Evolutionary conservation across 1,140 invertebrate genomes (phyloP).

Genomic region (Chionoecetes opilio): DNA sequence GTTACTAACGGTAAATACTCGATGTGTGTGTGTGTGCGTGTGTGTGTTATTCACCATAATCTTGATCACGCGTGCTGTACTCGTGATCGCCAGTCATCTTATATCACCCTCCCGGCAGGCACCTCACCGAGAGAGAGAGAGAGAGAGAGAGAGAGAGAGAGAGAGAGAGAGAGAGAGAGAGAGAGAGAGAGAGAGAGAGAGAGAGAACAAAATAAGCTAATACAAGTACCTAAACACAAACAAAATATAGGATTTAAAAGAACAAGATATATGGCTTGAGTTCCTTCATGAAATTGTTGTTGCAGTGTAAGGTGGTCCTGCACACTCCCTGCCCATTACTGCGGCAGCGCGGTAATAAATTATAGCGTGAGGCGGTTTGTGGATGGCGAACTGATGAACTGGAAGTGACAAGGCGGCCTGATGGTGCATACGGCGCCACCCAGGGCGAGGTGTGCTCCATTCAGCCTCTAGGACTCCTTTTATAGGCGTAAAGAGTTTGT

Average conservation of each 20-base stretch:
- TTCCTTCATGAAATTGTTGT: not conserved
- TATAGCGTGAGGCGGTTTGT: slow-evolving; percentile 3
- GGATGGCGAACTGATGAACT: not conserved
- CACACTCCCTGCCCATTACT: not conserved
- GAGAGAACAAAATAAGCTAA: not conserved
- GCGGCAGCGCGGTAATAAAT: not conserved
- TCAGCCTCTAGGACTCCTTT: not conserved
- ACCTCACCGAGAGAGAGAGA: not conserved
- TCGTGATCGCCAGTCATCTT: too few relatives aligned
- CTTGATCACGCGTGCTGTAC: too few relatives aligned
- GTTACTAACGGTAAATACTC: not conserved
- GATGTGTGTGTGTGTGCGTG: slow-evolving; percentile 25
- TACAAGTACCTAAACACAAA: not conserved
- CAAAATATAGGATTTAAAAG: not conserved
- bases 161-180: slow-evolving; percentile 53
- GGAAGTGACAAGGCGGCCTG: slow-evolving; percentile 12
- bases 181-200: slow-evolving; percentile 47
- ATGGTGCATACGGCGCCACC: not conserved
- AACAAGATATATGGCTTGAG: not conserved
- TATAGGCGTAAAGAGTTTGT: not conserved
- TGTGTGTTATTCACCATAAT: too few relatives aligned
- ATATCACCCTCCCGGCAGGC: too few relatives aligned
- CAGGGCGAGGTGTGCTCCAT: not conserved
- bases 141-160: not conserved
- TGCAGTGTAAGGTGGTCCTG: not conserved